A percentile compares a stretch with the other conserved stretches of the same genome.
phyloP scores from a whole-genome alignment of 2,113 vertebrate species.

The Trichomycterus rosablanca region DNA sequence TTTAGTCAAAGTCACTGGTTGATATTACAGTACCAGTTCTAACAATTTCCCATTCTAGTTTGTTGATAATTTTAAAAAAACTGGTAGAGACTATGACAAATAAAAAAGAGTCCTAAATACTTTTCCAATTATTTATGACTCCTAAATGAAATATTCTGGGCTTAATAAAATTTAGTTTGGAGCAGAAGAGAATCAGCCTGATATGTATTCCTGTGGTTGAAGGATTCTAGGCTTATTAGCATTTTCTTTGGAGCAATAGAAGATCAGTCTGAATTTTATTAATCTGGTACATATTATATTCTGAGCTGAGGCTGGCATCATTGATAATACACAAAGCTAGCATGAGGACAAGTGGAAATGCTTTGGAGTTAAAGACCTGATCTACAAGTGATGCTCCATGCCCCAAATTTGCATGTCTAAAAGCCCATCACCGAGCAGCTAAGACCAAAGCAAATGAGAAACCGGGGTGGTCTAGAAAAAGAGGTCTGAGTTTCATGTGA shows the following conservation, averaged over 20 bases:
- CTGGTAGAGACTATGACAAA: no score
- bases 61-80: no score
- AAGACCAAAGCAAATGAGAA: constrained; percentile 12
- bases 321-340: constrained; percentile 38
- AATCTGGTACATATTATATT: neutral
- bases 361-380: constrained; percentile 23
- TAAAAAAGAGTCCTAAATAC: no score
- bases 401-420: constrained; percentile 36
- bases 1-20: no score
- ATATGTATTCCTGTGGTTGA: no score
- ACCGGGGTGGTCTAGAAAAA: constrained; percentile 12
- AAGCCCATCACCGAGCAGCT: constrained; percentile 29
- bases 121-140: no score
- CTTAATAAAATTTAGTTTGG: no score
- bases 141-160: no score
- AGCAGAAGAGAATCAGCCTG: no score
- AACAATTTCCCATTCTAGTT: no score
- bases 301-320: constrained; percentile 23
- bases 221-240: no score
- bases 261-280: constrained; percentile 35
- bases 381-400: constrained; percentile 35
- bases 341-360: constrained; percentile 35
- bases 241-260: constrained; percentile 22
- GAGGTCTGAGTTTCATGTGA: constrained; percentile 17
- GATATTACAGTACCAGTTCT: no score